Conservation (phyloP, 1,140 invertebrate species). For the Saccostrea glomerata region DNA sequence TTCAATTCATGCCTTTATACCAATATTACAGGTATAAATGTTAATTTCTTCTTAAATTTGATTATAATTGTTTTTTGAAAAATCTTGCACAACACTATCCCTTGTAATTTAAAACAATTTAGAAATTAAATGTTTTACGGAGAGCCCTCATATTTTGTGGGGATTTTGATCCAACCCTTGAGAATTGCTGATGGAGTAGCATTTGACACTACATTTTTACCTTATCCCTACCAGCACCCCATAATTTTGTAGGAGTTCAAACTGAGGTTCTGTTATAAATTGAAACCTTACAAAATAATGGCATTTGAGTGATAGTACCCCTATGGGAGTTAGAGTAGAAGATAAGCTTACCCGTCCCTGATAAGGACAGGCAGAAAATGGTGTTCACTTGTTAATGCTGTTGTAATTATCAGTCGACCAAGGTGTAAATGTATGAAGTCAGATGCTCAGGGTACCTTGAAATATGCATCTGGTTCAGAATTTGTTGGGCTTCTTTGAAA, state of each 20-base stretch:
- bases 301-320: conserved; percentile 12
- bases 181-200: background rate
- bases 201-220: background rate
- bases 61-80: background rate
- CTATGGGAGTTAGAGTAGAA: background rate
- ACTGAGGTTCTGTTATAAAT: conserved; percentile 25
- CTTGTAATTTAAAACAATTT: background rate
- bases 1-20: background rate
- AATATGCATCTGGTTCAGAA: conserved; percentile 2
- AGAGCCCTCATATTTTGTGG: background rate
- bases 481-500: conserved; percentile 3
- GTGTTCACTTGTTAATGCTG: conserved; percentile 30
- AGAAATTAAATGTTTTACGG: background rate
- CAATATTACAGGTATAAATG: background rate
- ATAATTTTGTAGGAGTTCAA: conserved; percentile 14
- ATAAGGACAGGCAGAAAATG: background rate
- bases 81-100: background rate
- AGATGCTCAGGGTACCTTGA: conserved; percentile 14
- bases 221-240: conserved; percentile 8
- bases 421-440: conserved; percentile 25
- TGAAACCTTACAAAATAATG: conserved; percentile 34
- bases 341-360: conserved; percentile 9
- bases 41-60: background rate
- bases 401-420: conserved; percentile 8
- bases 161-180: background rate